Evolutionary conservation across 2,888 invertebrate species (phyloP).

Genomic region (Mythimna pallens): DNA sequence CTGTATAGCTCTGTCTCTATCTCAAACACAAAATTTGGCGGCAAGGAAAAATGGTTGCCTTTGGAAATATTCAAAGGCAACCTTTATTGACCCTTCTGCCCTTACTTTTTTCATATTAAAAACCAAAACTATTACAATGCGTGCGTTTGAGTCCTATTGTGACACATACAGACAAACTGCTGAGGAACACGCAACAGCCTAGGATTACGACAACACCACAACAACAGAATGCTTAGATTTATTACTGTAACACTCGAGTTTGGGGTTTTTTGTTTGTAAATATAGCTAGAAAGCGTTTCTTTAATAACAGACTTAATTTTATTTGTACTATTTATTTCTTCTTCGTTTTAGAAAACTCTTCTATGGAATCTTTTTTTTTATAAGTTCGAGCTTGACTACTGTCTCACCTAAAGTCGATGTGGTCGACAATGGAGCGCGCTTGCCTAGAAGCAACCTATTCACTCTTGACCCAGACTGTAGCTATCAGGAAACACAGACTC

Average conservation of each 20-base stretch:
- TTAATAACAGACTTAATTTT: not conserved
- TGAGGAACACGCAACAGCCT: slow-evolving; percentile 18
- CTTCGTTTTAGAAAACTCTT: not conserved
- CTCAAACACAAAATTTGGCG: too few relatives aligned
- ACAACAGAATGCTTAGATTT: slow-evolving; percentile 1
- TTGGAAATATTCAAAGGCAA: not conserved
- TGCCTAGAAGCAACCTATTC: too few relatives aligned
- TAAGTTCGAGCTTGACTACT: too few relatives aligned
- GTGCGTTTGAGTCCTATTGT: slow-evolving; percentile 18
- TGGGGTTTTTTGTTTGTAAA: not conserved
- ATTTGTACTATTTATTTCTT: not conserved
- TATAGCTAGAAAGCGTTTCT: not conserved
- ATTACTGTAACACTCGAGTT: slow-evolving; percentile 1
- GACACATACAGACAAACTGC: slow-evolving; percentile 30
- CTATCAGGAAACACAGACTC: too few relatives aligned
- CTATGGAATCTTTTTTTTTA: not conserved
- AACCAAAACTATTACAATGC: slow-evolving; percentile 16
- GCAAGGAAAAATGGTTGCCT: too few relatives aligned
- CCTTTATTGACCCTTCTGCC: not conserved
- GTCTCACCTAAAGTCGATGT: too few relatives aligned
- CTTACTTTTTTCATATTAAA: not conserved
- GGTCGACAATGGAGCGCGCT: too few relatives aligned
- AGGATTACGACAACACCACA: not conserved
- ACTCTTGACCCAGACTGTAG: too few relatives aligned
- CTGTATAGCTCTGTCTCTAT: too few relatives aligned